These are phyloP conservation scores for Alauda arvensis DNA, from an alignment of 2,797 vertebrate species.

Conservation along the genomic window DNA sequence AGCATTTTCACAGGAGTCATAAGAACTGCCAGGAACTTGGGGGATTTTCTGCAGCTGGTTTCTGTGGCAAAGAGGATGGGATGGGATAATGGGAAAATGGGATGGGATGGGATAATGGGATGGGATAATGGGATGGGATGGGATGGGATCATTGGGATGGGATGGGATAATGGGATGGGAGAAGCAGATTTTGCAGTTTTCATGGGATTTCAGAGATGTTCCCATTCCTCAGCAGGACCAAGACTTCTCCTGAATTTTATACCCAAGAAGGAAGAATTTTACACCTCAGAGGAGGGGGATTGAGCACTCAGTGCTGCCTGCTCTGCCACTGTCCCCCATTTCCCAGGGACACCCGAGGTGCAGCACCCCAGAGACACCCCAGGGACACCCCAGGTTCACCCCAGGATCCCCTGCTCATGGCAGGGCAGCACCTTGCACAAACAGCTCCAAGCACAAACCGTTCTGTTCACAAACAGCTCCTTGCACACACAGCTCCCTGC, in stretches of 20 bases:
- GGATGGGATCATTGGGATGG: too few relatives aligned
- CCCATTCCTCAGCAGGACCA: background rate
- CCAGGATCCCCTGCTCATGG: background rate
- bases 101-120: background rate
- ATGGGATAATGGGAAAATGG: too few relatives aligned
- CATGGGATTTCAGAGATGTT: background rate
- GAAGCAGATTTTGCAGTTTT: background rate
- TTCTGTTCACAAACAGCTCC: too few relatives aligned
- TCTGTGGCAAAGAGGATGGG: background rate
- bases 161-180: background rate
- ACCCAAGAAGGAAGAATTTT: background rate
- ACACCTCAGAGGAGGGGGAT: background rate
- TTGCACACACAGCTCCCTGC: too few relatives aligned
- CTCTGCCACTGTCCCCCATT: background rate
- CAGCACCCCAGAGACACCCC: background rate
- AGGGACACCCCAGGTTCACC: background rate
- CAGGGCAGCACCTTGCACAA: background rate
- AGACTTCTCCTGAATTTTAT: background rate
- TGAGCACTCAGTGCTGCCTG: background rate
- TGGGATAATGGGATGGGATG: background rate
- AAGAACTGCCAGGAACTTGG: constrained; percentile 3
- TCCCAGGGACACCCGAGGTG: background rate
- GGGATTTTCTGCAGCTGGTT: constrained; percentile 15
- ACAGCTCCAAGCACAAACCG: too few relatives aligned
- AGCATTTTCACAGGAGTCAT: background rate